Percentiles rank a stretch among this genome's conserved stretches.
phyloP scores from a whole-genome alignment of 2,888 invertebrate genomes.

The Adelognathus sp. region DNA sequence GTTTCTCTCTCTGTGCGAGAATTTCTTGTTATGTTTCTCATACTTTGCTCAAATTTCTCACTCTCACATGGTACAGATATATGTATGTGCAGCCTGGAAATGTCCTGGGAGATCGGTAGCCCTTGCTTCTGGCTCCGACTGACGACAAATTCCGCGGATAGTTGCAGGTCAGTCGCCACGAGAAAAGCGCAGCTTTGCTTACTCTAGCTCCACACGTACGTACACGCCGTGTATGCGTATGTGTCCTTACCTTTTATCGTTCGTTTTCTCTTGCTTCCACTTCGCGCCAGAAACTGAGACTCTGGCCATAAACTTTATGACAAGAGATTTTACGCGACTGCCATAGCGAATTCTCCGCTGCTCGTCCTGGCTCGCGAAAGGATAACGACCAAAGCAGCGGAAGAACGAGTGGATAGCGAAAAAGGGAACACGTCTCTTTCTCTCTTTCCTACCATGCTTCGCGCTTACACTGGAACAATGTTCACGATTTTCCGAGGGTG shows the following conservation, averaged over 20 bases:
- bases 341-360: conserved; percentile 38
- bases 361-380: conserved; percentile 19
- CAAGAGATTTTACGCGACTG: conserved; percentile 60
- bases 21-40: background rate
- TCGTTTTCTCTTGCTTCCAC: conserved; percentile 51
- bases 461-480: conserved; percentile 26
- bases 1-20: conserved; percentile 9
- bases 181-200: conserved; percentile 3
- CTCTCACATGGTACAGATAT: background rate
- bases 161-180: conserved; percentile 8
- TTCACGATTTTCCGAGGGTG: background rate
- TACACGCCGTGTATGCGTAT: background rate
- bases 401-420: background rate
- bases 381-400: background rate
- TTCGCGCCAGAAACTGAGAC: conserved; percentile 56
- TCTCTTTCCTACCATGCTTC: background rate
- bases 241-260: conserved; percentile 23
- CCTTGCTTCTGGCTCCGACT: background rate
- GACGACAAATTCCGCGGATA: conserved; percentile 9
- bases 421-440: background rate
- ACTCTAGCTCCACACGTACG: background rate
- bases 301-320: conserved; percentile 60
- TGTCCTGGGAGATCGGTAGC: background rate
- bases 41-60: background rate
- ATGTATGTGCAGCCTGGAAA: background rate